Evolutionary conservation across 2,113 vertebrate species (phyloP), one percentile per base, ranked within the genome.

Genomic region (Dunckerocampus dactyliophorus): DNA sequence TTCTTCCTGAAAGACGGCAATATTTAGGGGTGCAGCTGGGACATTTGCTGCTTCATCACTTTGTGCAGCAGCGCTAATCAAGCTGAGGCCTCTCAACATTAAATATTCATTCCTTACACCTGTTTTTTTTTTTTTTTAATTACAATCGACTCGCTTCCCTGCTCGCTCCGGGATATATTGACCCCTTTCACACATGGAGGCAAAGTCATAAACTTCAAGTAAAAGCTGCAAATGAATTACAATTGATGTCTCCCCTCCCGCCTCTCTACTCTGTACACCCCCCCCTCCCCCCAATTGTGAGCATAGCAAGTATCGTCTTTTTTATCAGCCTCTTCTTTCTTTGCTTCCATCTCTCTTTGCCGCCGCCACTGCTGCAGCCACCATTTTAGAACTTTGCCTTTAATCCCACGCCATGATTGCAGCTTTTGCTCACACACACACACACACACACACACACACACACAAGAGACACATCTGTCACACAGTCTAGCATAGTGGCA

Each of bases 351-450:
- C 31, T 34, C 7, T 34, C 31, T 34, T 46, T 20, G 48, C 75
- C 66, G 63, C 73, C 72, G 72, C 63, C 60, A 70, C 75, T 52
- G 21, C 59, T n/a, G 52, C 37, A 11, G 71, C 72, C 82, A 75
- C 79, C 84, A 82, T 91, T 89, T 88, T 86, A 84, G 84, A 87
- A 83, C 76, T 72, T 83, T 72, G 77, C 76, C 62, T 76, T 77
- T 90, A 90, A 91, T 91, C 87, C 82, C 57, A 54, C 55, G 65
- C 81, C 76, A 66, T 82, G 82, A 88, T 83, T 88, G 80, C 82
- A 61, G 79, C 84, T 87, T 88, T 86, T 60, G 20, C 55, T 45
- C 76, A 59, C 51, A 62, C 59, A 45, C 58, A 59, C 50, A 61
- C 57, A 63, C 63, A 46, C 54, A 42, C 56, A 50, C 16, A 53